Base-by-base conservation (phyloP, 2,797 vertebrate species). In the Myripristis jacobus region DNA sequence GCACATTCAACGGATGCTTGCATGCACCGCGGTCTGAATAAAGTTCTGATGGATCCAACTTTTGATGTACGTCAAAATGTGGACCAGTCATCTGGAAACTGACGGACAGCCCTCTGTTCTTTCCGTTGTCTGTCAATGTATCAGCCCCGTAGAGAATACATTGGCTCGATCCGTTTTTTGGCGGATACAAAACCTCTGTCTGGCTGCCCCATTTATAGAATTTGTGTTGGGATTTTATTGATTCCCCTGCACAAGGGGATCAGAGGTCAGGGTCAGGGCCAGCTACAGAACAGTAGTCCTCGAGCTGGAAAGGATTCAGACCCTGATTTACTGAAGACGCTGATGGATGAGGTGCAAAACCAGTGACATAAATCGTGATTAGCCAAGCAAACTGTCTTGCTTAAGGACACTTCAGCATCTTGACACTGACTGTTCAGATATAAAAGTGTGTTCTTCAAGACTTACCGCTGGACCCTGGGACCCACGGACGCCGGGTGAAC, bases 391-490 rank as follows among this genome's bases (percentile, higher is more conserved):
- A 31, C 8, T 31, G 29, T 57, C 62, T 11, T 24, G 25, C 8
- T 48, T 22, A 41, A 6, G 24, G 41, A 19, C 41, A 43, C 41
- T 18, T 43, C 36, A 46, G 18, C 43, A 46, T 44, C 43, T 18
- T 31, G 6, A 19, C 2, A 50, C 6, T 22, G 6, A 6, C 25
- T 62, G 19, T 38, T 6, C 6, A n/a, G 16, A 21, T 24, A 38
- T 19, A 0, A 0, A 55, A 21, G 13, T 46, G 36, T 62, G 73
- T 31, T 29, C 7, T 25, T 43, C 53, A 25, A 5, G 22, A 95
- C 97, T 86, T 93, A 99, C 98, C 81, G 96, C 92, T 29, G 95
- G 95, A 11, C 98, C 98, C 87, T 99, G 95, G 0, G 95, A 91
- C 21, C 98, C 98, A 27, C 96, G 95, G 80, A 96, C 83, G 52